Conservation (phyloP, 2,797 vertebrate genomes). For the Parauchenoglanis ngamensis region DNA sequence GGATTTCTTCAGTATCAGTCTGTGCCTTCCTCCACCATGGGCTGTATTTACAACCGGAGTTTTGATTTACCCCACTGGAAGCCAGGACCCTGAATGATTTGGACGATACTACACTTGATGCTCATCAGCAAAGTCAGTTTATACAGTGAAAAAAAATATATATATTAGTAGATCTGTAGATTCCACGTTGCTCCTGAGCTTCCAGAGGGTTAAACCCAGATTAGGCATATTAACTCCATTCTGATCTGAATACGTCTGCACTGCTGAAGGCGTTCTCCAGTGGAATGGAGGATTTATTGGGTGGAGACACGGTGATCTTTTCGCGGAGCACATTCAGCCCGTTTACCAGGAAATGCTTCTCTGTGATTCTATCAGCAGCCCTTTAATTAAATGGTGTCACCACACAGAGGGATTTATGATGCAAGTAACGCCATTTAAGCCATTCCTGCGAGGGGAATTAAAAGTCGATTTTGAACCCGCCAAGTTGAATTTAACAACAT, state of each 20-base stretch:
- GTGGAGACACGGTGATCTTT: slow-evolving; percentile 10
- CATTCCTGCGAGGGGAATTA: background rate
- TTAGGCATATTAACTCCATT: background rate
- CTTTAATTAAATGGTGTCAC: slow-evolving; percentile 44
- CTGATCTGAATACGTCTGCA: background rate
- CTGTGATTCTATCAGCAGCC: slow-evolving; percentile 38
- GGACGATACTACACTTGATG: too few species aligned
- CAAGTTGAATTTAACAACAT: slow-evolving; percentile 19
- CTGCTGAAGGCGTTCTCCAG: background rate
- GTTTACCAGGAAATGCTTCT: slow-evolving; percentile 31
- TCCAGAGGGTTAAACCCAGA: background rate
- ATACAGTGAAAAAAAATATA: too few species aligned
- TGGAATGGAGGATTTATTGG: slow-evolving; percentile 1
- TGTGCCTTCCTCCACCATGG: background rate
- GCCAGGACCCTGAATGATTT: too few species aligned
- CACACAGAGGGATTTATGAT: slow-evolving; percentile 10
- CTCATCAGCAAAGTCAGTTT: too few species aligned
- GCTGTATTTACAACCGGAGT: background rate
- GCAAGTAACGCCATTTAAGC: slow-evolving; percentile 17
- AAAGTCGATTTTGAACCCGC: slow-evolving; percentile 1
- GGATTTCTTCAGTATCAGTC: background rate
- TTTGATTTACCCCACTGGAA: background rate
- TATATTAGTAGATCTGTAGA: too few species aligned
- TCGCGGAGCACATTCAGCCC: slow-evolving; percentile 15
- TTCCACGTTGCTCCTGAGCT: too few species aligned